Evolutionary conservation across 1,140 invertebrate genomes (phyloP), one percentile per base, ranked within the genome.

Genomic region (Aricia agestis): DNA sequence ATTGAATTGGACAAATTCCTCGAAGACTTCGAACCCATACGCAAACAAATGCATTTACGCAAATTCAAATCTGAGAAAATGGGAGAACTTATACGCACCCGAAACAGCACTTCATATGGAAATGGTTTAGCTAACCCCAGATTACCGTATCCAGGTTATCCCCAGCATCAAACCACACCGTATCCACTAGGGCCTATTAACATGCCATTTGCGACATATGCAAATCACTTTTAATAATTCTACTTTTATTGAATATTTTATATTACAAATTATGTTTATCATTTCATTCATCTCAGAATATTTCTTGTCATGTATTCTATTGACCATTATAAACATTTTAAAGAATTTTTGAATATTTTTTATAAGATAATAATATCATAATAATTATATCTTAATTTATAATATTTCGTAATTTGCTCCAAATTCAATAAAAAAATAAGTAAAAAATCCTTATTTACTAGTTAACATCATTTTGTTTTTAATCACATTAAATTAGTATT

Each of bases 31-130:
- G 91, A 96, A 67, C 92, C 92, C 2, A 92, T 94, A 75, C 92
- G 97, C 11, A 96, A 95, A 82, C 85, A 94, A 42, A 96, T 97
- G 93, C 97, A 98, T 82, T 77, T 96, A 59, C 92, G 96, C 57
- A 94, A 96, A 82, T 94, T 98, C 0, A 98, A 98, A 92, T 94
- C 96, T 15, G 97, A 98, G 69, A 98, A 98, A 92, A 95, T 98
- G 94, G 92, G 93, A 69, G 97, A 98, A 83, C 82, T 97, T 1
- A 92, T 97, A 45, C 93, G 93, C 72, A 80, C 75, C 70, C 78
- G 82, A 1, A 80, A 42, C 72, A 84, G 84, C 71, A 81, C 72
- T 78, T 79, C 79, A 6, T 89, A 83, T 75, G 86, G 85, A 6
- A 91, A 90, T 82, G 87, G 86, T 31, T 75, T 82, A 19, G 75